phyloP scores from a whole-genome alignment of 2,797 vertebrate genomes.

The Harpagifer antarcticus region DNA sequence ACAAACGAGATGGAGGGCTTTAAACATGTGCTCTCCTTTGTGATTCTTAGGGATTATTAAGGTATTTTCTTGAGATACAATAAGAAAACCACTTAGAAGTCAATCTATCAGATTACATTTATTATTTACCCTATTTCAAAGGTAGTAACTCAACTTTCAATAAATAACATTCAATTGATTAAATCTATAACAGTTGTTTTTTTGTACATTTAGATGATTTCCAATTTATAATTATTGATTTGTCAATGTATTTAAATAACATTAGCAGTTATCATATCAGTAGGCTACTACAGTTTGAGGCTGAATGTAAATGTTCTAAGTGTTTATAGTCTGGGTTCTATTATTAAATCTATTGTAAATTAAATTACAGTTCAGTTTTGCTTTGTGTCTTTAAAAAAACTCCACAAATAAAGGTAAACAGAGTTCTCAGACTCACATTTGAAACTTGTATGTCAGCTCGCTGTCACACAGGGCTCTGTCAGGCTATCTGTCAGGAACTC shows the following conservation, averaged over 20 bases:
- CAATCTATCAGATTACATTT: not conserved
- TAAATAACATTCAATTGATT: not conserved
- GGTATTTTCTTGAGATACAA: not conserved
- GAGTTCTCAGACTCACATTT: constrained; percentile 44
- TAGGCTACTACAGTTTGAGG: not conserved
- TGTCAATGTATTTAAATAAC: not conserved
- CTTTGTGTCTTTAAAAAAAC: constrained; percentile 8
- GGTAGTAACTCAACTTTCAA: not conserved
- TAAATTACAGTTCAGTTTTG: constrained; percentile 16
- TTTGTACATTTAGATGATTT: not conserved
- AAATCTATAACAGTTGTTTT: not conserved
- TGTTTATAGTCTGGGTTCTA: not conserved
- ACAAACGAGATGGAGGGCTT: not conserved
- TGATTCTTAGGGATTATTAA: not conserved
- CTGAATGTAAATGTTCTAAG: no score
- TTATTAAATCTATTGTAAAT: constrained; percentile 21
- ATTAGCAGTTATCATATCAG: not conserved
- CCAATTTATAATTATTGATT: not conserved
- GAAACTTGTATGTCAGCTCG: constrained; percentile 53
- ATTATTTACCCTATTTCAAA: not conserved
- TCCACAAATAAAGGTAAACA: constrained; percentile 46
- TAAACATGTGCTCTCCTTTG: not conserved
- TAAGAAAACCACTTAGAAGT: not conserved
- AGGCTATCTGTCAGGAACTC: constrained; percentile 73
- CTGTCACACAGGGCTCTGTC: constrained; percentile 63